Evolutionary conservation across 2,888 invertebrate species (phyloP).

Genomic region (Cataglyphis rosenhaueri): DNA sequence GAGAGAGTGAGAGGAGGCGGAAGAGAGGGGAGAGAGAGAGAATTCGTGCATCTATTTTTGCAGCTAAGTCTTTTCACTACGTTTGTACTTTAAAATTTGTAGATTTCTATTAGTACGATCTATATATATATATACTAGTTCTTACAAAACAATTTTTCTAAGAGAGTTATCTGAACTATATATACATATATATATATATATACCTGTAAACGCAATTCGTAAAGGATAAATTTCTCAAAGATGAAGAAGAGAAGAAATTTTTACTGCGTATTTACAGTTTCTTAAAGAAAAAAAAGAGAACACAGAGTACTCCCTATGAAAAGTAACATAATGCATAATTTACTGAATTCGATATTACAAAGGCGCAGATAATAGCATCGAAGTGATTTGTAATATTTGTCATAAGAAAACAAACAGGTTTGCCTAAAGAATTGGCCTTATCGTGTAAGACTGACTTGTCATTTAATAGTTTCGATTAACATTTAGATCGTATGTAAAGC

Average conservation of each 20-base stretch:
- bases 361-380: conserved; percentile 68
- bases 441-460: conserved; percentile 76
- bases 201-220: conserved; percentile 33
- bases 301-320: conserved; percentile 19
- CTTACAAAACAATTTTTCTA: conserved; percentile 59
- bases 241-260: conserved; percentile 19
- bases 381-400: conserved; percentile 37
- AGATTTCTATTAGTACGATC: conserved; percentile 72
- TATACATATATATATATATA: conserved; percentile 1
- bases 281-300: neutral
- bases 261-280: conserved; percentile 34
- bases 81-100: conserved; percentile 77
- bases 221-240: neutral
- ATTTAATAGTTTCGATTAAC: conserved; percentile 70
- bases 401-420: conserved; percentile 31
- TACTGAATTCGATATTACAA: conserved; percentile 42
- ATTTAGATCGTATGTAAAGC: neutral
- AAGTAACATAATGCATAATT: conserved; percentile 33
- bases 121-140: conserved; percentile 61
- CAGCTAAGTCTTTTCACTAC: conserved; percentile 80
- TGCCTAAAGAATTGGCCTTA: conserved; percentile 79
- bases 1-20: too few relatives aligned
- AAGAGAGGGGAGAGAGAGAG: conserved; percentile 13
- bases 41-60: conserved; percentile 82
- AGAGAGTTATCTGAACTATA: conserved; percentile 42